A percentile compares a stretch with the other conserved stretches of the same genome.
These are phyloP conservation scores for Buceros bicornis DNA, from an alignment of 2,797 vertebrate genomes.

Conservation along the genomic window DNA sequence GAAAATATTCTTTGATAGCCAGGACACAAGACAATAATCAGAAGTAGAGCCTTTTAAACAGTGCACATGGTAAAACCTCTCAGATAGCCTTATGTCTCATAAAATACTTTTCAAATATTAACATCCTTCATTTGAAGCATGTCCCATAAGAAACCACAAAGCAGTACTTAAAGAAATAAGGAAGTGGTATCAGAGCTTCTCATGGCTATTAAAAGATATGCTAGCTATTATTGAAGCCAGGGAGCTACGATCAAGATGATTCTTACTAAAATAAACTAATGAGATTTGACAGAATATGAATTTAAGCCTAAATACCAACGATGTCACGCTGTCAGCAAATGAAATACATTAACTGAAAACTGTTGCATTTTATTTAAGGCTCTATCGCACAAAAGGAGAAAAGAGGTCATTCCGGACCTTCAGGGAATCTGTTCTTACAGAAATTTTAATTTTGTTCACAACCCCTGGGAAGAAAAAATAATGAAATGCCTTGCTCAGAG, in stretches of 20 bases:
- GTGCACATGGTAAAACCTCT: background rate
- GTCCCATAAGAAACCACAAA: background rate
- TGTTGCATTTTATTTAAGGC: slow-evolving; percentile 16
- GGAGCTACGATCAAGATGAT: slow-evolving; percentile 10
- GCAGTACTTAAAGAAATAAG: background rate
- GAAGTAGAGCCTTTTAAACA: background rate
- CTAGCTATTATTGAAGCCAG: background rate
- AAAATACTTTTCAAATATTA: slow-evolving; percentile 26
- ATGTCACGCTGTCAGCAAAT: slow-evolving; percentile 26
- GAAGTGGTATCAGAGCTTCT: background rate
- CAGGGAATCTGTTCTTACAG: slow-evolving; percentile 36
- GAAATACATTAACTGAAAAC: slow-evolving; percentile 40
- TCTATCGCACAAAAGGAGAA: background rate
- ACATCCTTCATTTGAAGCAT: background rate
- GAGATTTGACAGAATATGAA: slow-evolving; percentile 51
- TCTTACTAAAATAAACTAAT: slow-evolving; percentile 33
- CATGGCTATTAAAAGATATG: slow-evolving; percentile 5
- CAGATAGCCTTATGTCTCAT: background rate
- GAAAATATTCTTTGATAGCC: background rate
- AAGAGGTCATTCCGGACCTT: slow-evolving; percentile 41
- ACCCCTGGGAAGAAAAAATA: slow-evolving; percentile 39
- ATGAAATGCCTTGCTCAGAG: slow-evolving; percentile 25
- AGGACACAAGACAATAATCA: background rate
- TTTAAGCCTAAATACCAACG: slow-evolving; percentile 59
- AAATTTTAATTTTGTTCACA: slow-evolving; percentile 55